Conservation (phyloP, 53 echinoderm and acorn worm genomes). For the Mesocentrotus franciscanus region DNA sequence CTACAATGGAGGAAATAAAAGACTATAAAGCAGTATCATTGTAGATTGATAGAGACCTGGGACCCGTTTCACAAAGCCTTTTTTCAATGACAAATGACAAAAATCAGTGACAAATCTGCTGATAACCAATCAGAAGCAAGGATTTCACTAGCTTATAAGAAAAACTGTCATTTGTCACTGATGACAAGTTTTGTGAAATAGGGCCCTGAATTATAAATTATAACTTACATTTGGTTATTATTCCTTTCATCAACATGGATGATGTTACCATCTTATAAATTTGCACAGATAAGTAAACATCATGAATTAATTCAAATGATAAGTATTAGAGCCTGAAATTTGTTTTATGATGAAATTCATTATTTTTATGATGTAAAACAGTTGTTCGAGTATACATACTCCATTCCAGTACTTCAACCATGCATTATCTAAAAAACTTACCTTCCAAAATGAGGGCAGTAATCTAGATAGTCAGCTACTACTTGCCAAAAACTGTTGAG, state of each 20-base stretch:
- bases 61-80: too few relatives aligned
- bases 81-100: too few relatives aligned
- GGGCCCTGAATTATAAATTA: background rate
- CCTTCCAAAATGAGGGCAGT: constrained; percentile 95
- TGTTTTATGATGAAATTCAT: background rate
- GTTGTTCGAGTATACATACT: too few relatives aligned
- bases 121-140: too few relatives aligned
- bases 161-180: too few relatives aligned
- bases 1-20: background rate
- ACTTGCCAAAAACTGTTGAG: constrained; percentile 90
- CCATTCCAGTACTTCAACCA: background rate
- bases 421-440: constrained; percentile 6
- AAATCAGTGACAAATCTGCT: too few relatives aligned
- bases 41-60: background rate
- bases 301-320: too few relatives aligned
- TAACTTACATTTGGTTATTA: background rate
- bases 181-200: background rate
- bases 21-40: background rate
- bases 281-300: too few relatives aligned
- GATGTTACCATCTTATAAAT: too few relatives aligned
- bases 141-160: too few relatives aligned
- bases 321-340: background rate
- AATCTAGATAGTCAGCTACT: constrained; percentile 86
- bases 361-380: too few relatives aligned
- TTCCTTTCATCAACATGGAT: background rate